Percentiles rank a stretch among this genome's conserved stretches.
phyloP scores from a whole-genome alignment of 1,140 invertebrate species.

The Amphibalanus amphitrite region DNA sequence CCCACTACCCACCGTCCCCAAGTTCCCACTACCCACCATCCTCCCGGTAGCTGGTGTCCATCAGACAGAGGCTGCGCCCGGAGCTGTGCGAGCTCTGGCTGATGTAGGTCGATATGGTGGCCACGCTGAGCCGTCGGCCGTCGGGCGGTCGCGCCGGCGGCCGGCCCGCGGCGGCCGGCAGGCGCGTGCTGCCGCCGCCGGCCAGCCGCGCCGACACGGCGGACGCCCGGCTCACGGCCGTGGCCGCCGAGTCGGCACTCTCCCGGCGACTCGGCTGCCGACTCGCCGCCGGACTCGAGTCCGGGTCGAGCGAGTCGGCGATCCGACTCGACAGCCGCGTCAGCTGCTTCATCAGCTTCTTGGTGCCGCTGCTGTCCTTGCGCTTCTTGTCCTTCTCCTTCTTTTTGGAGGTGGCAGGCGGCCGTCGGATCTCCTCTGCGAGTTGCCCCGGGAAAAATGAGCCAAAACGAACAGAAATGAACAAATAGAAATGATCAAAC shows the following conservation, averaged over 20 bases:
- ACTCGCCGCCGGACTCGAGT: constrained; percentile 49
- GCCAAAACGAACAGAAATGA: no score
- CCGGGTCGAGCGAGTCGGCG: constrained; percentile 34
- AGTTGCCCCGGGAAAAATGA: no score
- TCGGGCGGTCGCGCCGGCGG: background rate
- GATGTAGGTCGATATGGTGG: constrained; percentile 71
- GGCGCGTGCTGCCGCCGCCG: no score
- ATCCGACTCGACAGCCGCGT: no score
- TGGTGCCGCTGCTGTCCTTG: no score
- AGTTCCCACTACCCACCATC: constrained; percentile 8
- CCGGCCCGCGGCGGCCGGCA: no score
- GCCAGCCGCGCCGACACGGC: constrained; percentile 21
- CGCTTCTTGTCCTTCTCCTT: no score
- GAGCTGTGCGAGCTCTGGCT: constrained; percentile 42
- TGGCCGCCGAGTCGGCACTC: constrained; percentile 39
- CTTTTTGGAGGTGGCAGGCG: no score
- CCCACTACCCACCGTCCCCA: background rate
- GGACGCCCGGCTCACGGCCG: constrained; percentile 27
- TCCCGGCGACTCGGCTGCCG: no score
- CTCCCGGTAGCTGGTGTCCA: background rate
- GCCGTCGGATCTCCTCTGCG: no score
- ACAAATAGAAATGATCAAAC: background rate
- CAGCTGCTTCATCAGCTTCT: no score
- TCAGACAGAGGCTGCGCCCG: no score
- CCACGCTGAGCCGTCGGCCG: constrained; percentile 53